A percentile compares a stretch with the other conserved stretches of the same genome.
These are phyloP conservation scores for Stercorarius parasiticus DNA, from an alignment of 2,113 vertebrate species.

Conservation along the genomic window DNA sequence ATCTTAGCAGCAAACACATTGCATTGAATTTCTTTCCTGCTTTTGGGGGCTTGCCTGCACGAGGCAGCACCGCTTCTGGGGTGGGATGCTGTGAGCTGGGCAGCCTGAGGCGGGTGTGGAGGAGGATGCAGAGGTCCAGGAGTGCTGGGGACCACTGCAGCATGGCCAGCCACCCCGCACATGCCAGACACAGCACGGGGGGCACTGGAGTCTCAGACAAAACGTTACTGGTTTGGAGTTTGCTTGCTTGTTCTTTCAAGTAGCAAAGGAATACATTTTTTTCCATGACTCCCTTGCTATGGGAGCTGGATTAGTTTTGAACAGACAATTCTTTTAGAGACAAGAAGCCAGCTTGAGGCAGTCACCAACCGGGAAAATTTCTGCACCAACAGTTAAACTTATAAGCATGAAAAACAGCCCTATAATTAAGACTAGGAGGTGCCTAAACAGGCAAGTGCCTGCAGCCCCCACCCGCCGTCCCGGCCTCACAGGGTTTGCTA, in stretches of 20 bases:
- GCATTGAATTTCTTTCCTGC: not conserved
- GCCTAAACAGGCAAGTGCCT: not conserved
- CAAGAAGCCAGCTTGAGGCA: not conserved
- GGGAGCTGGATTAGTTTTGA: not conserved
- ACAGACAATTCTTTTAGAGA: not conserved
- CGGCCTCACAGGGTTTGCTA: not conserved
- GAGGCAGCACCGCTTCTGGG: not conserved
- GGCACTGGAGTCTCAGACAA: not conserved
- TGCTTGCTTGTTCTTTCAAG: not conserved
- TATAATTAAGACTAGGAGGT: conserved; percentile 6
- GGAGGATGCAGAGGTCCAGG: not conserved
- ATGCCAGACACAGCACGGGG: not conserved
- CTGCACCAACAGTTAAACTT: not conserved
- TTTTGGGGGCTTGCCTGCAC: not conserved
- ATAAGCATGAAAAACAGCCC: conserved; percentile 5
- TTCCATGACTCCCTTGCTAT: not conserved
- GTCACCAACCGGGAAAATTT: conserved; percentile 12
- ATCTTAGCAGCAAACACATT: not conserved
- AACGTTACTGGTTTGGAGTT: not conserved
- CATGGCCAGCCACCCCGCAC: accelerated
- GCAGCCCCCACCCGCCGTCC: not conserved
- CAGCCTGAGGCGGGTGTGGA: accelerated
- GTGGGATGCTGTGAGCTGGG: not conserved
- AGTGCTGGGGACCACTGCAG: not conserved
- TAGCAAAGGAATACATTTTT: not conserved